These are phyloP conservation scores for Acanthisitta chloris DNA, from an alignment of 2,113 vertebrate genomes.

Conservation along the genomic window DNA sequence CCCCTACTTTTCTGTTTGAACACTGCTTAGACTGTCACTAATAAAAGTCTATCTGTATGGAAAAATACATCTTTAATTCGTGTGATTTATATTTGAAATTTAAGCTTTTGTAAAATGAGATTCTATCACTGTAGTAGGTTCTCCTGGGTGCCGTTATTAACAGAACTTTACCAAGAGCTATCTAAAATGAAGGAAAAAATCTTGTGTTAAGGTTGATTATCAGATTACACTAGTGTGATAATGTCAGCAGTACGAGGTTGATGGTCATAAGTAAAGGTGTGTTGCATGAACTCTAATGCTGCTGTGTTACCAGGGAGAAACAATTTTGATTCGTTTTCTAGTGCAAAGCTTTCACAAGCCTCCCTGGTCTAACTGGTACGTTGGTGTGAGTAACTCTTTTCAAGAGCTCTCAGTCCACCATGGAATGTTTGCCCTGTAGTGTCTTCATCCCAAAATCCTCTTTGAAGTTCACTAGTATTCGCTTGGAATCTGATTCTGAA, in stretches of 20 bases:
- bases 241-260: not conserved
- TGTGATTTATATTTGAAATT: not conserved
- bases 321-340: not conserved
- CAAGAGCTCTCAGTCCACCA: not conserved
- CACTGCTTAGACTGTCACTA: not conserved
- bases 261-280: not conserved
- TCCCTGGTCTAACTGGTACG: not conserved
- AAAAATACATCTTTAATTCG: not conserved
- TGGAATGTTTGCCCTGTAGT: not conserved
- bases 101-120: not conserved
- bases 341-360: not conserved
- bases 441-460: not conserved
- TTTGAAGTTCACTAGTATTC: not conserved
- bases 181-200: not conserved
- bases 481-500: not conserved
- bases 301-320: not conserved
- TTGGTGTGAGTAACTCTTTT: not conserved
- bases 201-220: not conserved
- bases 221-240: not conserved
- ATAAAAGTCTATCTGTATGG: not conserved
- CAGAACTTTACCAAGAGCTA: not conserved
- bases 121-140: not conserved
- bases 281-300: not conserved
- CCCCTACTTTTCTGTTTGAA: not conserved
- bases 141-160: not conserved